Percentiles rank a stretch among this genome's conserved stretches.
These are phyloP conservation scores for Drosophila lacertosa DNA, from an alignment of 1,140 invertebrate genomes.

Conservation along the genomic window DNA sequence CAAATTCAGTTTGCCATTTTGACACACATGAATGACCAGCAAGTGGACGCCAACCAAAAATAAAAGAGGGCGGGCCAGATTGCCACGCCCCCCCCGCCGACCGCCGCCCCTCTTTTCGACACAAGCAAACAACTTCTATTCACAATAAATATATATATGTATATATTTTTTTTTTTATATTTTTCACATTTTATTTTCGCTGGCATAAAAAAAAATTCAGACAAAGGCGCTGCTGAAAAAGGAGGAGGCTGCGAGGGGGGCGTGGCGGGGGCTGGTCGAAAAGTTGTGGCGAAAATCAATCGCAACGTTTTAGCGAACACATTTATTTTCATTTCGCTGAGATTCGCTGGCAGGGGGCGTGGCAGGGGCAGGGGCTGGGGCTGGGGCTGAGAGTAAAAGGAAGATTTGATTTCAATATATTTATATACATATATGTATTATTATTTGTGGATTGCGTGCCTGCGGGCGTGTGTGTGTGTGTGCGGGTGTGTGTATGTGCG, in stretches of 20 bases:
- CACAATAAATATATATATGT: constrained; percentile 24
- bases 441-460: constrained; percentile 38
- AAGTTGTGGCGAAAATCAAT: constrained; percentile 67
- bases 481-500: constrained; percentile 33
- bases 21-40: constrained; percentile 81
- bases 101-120: too few species aligned
- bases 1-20: constrained; percentile 81
- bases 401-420: constrained; percentile 64
- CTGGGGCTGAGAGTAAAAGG: constrained; percentile 21
- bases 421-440: constrained; percentile 50
- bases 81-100: background rate
- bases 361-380: background rate
- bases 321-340: constrained; percentile 81
- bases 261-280: background rate
- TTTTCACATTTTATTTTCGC: constrained; percentile 32
- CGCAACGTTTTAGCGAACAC: constrained; percentile 73
- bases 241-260: background rate
- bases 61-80: too few species aligned
- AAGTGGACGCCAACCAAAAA: constrained; percentile 44
- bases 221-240: background rate
- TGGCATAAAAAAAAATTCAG: constrained; percentile 56
- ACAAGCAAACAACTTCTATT: too few species aligned
- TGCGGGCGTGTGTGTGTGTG: constrained; percentile 35
- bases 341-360: constrained; percentile 44
- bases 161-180: constrained; percentile 11